These are phyloP conservation scores for Cheilosia soror DNA, from an alignment of 2,888 invertebrate species.

Conservation along the genomic window DNA sequence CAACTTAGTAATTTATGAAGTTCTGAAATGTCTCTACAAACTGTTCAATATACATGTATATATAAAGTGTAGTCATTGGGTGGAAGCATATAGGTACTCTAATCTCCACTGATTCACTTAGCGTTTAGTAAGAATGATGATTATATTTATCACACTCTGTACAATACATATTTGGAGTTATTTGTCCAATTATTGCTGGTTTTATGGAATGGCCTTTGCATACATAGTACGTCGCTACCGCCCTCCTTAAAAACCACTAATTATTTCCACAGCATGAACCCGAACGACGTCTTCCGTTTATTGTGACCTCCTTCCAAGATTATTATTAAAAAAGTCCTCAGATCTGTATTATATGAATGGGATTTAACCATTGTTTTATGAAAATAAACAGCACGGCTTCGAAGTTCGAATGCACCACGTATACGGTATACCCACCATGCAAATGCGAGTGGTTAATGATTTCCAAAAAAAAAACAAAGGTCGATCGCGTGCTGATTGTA, in stretches of 20 bases:
- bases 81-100: too few species aligned
- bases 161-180: too few species aligned
- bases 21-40: too few species aligned
- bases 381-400: slow-evolving; percentile 69
- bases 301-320: slow-evolving; percentile 29
- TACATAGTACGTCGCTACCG: too few species aligned
- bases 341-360: slow-evolving; percentile 23
- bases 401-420: slow-evolving; percentile 30
- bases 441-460: slow-evolving; percentile 56
- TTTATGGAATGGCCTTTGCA: too few species aligned
- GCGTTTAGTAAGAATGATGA: too few species aligned
- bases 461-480: slow-evolving; percentile 46
- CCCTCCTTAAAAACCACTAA: slow-evolving; percentile 41
- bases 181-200: too few species aligned
- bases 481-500: slow-evolving; percentile 65
- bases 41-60: too few species aligned
- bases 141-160: too few species aligned
- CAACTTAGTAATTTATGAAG: too few species aligned
- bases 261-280: slow-evolving; percentile 64
- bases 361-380: slow-evolving; percentile 67
- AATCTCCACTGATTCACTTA: too few species aligned
- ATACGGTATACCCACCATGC: slow-evolving; percentile 12
- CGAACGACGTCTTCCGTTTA: slow-evolving; percentile 25
- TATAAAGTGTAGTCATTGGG: too few species aligned
- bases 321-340: slow-evolving; percentile 19